Evolutionary conservation across 2,888 invertebrate genomes (phyloP).

Genomic region (Leptothorax acervorum): DNA sequence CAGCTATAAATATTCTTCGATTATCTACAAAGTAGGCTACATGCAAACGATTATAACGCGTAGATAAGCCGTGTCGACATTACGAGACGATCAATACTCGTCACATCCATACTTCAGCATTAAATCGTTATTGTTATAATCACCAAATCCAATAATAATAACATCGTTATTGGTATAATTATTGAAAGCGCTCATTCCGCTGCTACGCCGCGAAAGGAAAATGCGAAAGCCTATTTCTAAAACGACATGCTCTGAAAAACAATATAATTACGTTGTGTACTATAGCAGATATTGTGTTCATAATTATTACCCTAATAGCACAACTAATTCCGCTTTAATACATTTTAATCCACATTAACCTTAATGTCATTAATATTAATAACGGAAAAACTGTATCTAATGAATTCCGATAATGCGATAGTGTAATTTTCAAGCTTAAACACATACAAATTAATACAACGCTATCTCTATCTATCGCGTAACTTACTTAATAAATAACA

Average conservation of each 20-base stretch:
- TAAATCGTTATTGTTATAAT: constrained; percentile 27
- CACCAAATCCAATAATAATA: neutral
- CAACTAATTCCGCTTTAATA: constrained; percentile 2
- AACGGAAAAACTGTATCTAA: neutral
- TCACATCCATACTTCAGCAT: constrained; percentile 33
- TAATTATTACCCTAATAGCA: neutral
- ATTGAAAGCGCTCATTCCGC: constrained; percentile 17
- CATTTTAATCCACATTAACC: neutral
- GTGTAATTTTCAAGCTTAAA: neutral
- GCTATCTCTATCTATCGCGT: neutral
- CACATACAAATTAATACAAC: neutral
- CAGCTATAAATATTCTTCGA: constrained; percentile 65
- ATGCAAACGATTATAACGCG: constrained; percentile 56
- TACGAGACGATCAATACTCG: constrained; percentile 62
- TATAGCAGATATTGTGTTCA: neutral
- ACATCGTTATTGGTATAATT: constrained; percentile 28
- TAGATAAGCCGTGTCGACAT: constrained; percentile 57
- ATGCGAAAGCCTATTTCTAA: neutral
- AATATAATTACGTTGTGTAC: neutral
- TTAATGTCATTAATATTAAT: neutral
- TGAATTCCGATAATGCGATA: neutral
- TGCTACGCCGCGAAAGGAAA: constrained; percentile 2
- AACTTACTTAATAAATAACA: constrained; percentile 3
- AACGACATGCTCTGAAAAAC: neutral
- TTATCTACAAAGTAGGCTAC: constrained; percentile 66